Evolutionary conservation across 1,140 invertebrate genomes (phyloP).

Genomic region (Cydia fagiglandana): DNA sequence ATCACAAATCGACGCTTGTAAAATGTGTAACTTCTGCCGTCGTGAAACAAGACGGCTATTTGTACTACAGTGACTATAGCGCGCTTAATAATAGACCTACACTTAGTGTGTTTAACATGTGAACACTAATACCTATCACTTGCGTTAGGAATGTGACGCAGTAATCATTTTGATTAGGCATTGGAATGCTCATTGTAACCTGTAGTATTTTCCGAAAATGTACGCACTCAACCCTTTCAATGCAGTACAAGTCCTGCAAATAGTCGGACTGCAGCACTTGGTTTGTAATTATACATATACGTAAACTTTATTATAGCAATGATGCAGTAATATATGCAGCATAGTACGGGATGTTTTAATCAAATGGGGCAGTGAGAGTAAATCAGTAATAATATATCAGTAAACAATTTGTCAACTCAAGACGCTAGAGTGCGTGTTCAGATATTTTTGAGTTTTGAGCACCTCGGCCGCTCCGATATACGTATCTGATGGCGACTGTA

Average conservation of each 20-base stretch:
- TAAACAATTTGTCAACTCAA: too few relatives aligned
- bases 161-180: conserved; percentile 31
- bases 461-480: too few relatives aligned
- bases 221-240: conserved; percentile 41
- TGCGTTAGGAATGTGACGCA: neutral
- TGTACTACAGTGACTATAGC: neutral
- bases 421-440: too few relatives aligned
- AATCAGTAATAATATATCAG: too few relatives aligned
- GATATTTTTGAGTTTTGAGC: too few relatives aligned
- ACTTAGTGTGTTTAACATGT: too few relatives aligned
- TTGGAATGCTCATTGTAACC: conserved; percentile 28
- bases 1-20: neutral
- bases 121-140: neutral
- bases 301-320: conserved; percentile 7
- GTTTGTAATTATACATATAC: conserved; percentile 56
- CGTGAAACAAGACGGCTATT: neutral
- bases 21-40: neutral
- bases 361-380: too few relatives aligned
- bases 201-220: conserved; percentile 26
- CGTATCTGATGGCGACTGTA: too few relatives aligned
- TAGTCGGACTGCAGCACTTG: conserved; percentile 59
- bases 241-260: conserved; percentile 56
- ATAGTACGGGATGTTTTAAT: neutral
- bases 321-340: neutral
- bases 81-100: too few relatives aligned